Evolutionary conservation across 2,113 vertebrate genomes (phyloP), one percentile per base, ranked within the genome.

Genomic region (Spizaetus ornatus): DNA sequence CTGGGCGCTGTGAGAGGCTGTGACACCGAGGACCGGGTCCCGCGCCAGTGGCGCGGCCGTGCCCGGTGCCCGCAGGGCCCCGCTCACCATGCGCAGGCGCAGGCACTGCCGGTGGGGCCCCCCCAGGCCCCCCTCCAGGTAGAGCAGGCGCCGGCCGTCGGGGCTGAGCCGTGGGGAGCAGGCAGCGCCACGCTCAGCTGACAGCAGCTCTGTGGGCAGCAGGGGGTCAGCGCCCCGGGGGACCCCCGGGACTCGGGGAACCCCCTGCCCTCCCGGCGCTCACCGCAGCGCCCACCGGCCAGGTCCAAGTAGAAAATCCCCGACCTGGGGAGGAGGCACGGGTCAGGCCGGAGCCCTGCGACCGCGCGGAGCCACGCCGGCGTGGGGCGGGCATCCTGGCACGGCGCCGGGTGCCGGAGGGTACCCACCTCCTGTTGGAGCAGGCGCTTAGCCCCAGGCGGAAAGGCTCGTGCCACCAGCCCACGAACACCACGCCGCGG

Each of bases 161-260:
- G 99, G 99, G 93, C 99, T 99, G 82, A 99, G 98, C n/a, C 99
- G 98, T 4, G 99, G 99, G 45, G 99, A 99, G 91, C 67, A 98
- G 86, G 99, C 97, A 0, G 98, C 98, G 21, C 94, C 48, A 20
- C 95, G 83, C 83, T 98, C 99, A 12, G 98, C 98, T 0, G 99
- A 99, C 56, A 99, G 98, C 93, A 98, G 98, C 90, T 99, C 99
- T 99, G 97, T 4, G 4, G 26, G 48, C 2, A 8, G 47, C 10
- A 26, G 15, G 13, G 16, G 7, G 16, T 83, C 81, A 93, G 65
- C n/a, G 21, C 17, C 23, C 32, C 1, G 0, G 17, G 10, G 23
- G 23, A 70, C 10, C 9, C 63, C 18, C 4, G 3, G 42, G 16
- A 55, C 56, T 43, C 7, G 3, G 5, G 25, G 10, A 13, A 45